Conservation (phyloP, 2,888 invertebrate species). For the Eurois occulta region DNA sequence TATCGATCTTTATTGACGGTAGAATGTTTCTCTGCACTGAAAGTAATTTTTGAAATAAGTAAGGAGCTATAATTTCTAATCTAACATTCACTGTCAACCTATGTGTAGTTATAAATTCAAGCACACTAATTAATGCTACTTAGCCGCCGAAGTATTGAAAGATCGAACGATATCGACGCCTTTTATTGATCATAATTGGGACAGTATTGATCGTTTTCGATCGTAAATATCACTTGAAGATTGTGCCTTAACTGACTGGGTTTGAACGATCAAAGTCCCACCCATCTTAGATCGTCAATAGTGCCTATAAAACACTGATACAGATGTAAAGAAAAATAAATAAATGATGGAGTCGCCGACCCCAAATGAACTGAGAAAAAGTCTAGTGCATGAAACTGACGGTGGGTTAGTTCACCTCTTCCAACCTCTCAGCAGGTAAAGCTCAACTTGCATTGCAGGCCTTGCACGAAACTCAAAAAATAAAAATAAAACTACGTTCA, state of each 20-base stretch:
- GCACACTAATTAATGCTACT: not conserved
- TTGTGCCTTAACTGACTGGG: not conserved
- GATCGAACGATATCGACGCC: not conserved
- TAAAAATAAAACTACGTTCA: not conserved
- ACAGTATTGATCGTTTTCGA: not conserved
- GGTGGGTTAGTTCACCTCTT: not conserved
- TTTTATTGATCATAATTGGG: slow-evolving; percentile 14
- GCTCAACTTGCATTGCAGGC: not conserved
- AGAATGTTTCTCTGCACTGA: not conserved
- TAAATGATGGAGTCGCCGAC: not conserved
- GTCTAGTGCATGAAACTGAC: not conserved
- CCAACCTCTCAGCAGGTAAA: not conserved
- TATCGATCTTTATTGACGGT: not conserved
- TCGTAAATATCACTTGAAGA: not conserved
- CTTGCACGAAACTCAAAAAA: not conserved
- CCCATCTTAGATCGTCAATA: not conserved
- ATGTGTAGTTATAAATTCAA: not conserved
- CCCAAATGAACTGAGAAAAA: no score
- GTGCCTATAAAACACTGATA: not conserved
- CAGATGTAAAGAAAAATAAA: not conserved
- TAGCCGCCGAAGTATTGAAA: not conserved
- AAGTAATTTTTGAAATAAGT: not conserved
- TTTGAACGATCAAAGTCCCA: not conserved
- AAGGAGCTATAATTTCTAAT: no score
- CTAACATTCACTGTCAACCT: not conserved